phyloP scores from a whole-genome alignment of 1,140 invertebrate species.

The Anthonomus grandis region DNA sequence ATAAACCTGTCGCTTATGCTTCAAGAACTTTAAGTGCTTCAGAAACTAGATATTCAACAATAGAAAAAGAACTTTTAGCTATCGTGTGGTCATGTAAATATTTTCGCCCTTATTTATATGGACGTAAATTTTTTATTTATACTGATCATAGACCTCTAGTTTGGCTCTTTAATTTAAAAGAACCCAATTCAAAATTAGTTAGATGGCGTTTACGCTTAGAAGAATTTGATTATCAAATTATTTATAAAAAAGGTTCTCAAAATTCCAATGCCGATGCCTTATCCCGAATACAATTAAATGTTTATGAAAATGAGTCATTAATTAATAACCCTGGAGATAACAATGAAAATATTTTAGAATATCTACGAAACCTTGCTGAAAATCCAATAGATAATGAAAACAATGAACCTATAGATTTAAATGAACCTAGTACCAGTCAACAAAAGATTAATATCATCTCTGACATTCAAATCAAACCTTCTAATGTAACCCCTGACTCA shows the following conservation, averaged over 20 bases:
- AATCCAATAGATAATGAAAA: too few species aligned
- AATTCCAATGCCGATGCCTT: constrained; percentile 32
- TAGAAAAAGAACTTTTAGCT: constrained; percentile 44
- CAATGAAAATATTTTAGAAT: constrained; percentile 1
- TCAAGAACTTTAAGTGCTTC: too few species aligned
- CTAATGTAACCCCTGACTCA: not conserved
- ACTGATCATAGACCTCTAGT: constrained; percentile 30
- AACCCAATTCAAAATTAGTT: constrained; percentile 46
- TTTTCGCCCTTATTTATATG: constrained; percentile 32
- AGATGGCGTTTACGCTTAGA: constrained; percentile 47
- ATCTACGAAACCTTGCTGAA: too few species aligned
- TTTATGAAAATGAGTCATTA: constrained; percentile 3
- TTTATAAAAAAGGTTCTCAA: constrained; percentile 44
- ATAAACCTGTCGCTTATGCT: constrained; percentile 38
- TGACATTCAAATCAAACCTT: constrained; percentile 4
- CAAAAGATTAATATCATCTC: constrained; percentile 11
- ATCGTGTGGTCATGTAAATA: constrained; percentile 37
- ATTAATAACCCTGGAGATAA: constrained; percentile 10
- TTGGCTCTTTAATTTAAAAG: constrained; percentile 46
- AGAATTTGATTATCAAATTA: constrained; percentile 50
- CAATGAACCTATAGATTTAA: not conserved
- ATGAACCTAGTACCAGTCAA: not conserved
- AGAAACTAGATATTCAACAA: too few species aligned
- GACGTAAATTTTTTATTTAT: constrained; percentile 23
- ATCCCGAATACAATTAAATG: constrained; percentile 3